Evolutionary conservation across 2,888 invertebrate genomes (phyloP).

Genomic region (Fabriciana adippe): DNA sequence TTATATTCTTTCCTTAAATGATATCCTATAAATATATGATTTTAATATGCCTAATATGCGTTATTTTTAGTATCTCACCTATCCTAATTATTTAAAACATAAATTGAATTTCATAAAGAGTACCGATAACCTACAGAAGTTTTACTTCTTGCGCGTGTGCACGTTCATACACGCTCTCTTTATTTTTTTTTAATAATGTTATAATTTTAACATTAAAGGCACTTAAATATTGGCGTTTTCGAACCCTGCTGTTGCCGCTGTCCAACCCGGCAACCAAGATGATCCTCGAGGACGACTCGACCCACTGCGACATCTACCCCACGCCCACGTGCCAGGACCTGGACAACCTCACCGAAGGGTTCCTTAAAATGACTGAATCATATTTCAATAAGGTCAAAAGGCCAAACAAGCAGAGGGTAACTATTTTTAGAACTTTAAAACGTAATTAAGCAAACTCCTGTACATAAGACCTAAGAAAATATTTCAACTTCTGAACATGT

Average conservation of each 20-base stretch:
- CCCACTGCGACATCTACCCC: constrained; percentile 93
- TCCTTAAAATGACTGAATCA: constrained; percentile 91
- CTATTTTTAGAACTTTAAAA: constrained; percentile 49
- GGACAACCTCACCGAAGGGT: constrained; percentile 86
- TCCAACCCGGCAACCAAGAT: constrained; percentile 90
- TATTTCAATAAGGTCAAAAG: constrained; percentile 95
- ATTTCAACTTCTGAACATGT: constrained; percentile 2
- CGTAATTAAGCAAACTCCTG: not conserved
- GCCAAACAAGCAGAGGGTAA: constrained; percentile 90
- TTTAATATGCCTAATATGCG: too few species aligned
- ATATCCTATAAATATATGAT: too few species aligned
- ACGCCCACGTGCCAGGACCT: constrained; percentile 83
- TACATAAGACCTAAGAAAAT: not conserved
- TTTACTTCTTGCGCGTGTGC: too few species aligned
- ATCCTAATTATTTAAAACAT: too few species aligned
- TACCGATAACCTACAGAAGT: too few species aligned
- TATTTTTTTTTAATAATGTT: not conserved
- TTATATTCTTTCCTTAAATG: too few species aligned
- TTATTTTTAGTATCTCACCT: too few species aligned
- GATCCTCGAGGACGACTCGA: constrained; percentile 87
- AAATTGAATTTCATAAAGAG: too few species aligned
- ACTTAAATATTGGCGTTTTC: constrained; percentile 94
- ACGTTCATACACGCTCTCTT: too few species aligned
- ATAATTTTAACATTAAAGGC: constrained; percentile 75
- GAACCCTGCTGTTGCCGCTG: constrained; percentile 93